Base-by-base conservation (phyloP, 2,888 invertebrate genomes). In the Neria commutata region DNA sequence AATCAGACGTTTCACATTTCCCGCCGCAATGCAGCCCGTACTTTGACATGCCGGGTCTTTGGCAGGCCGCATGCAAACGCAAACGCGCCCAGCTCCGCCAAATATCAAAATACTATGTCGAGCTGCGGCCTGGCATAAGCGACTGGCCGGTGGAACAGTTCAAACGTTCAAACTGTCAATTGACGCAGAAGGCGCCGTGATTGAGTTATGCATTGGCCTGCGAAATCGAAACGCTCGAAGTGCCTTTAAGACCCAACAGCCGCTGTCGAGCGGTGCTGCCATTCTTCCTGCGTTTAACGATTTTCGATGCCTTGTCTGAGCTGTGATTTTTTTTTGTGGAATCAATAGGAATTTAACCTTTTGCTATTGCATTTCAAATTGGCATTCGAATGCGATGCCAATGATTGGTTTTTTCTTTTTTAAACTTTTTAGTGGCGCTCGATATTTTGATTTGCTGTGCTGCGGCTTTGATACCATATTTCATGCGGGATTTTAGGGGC, bases 201-300 rank as follows among this genome's bases (percentile, higher is more conserved):
- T 58, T 58, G 58, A 58, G 58, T 54, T 58, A 58, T 58, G 54
- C 25, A 52, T 57, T 57, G 47, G 53, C 40, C 57, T 48, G 37
- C 23, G 34, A 34, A 34, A 19, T 26, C n/a, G 40, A 11, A 47
- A 11, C 3, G 23, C 25, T 56, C n/a, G n/a, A n/a, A n/a, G n/a
- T n/a, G n/a, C n/a, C n/a, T n/a, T n/a, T n/a, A n/a, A n/a, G n/a
- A n/a, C n/a, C n/a, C n/a, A n/a, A n/a, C n/a, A n/a, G n/a, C n/a
- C n/a, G 50, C 29, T 45, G 19, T n/a, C n/a, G n/a, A n/a, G n/a
- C n/a, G n/a, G n/a, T n/a, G n/a, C n/a, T n/a, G n/a, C n/a, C n/a
- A n/a, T n/a, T n/a, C n/a, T n/a, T n/a, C n/a, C n/a, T n/a, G n/a
- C n/a, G n/a, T n/a, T n/a, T n/a, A n/a, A n/a, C n/a, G n/a, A n/a